Evolutionary conservation across 2,113 vertebrate species (phyloP).

Genomic region (Saguinus imperator): DNA sequence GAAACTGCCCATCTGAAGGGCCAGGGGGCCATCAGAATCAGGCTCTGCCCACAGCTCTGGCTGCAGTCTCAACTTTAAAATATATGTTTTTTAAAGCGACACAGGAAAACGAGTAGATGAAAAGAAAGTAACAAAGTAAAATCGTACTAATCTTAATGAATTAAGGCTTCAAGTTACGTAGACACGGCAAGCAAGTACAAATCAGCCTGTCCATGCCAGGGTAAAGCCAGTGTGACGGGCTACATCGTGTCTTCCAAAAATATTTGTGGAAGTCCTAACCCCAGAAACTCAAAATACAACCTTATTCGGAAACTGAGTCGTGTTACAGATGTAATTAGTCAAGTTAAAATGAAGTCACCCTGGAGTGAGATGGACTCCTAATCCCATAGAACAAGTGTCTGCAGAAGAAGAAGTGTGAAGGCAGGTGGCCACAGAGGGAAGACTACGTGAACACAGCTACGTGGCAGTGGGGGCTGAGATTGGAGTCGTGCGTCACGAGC

Average conservation of each 20-base stretch:
- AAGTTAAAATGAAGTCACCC: neutral
- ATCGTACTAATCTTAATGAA: neutral
- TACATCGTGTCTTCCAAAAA: neutral
- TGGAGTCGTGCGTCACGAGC: accelerated
- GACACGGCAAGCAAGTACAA: neutral
- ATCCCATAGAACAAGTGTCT: neutral
- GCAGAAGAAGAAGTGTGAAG: neutral
- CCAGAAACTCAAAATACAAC: accelerated
- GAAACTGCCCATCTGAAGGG: neutral
- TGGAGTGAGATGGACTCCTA: neutral
- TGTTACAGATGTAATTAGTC: no score
- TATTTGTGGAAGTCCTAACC: neutral
- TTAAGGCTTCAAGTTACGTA: neutral
- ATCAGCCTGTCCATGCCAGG: accelerated
- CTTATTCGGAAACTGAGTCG: neutral
- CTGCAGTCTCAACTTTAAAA: neutral
- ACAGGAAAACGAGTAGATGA: neutral
- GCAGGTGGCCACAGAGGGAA: accelerated
- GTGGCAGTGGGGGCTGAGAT: accelerated
- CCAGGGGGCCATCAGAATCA: neutral
- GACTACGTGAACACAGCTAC: accelerated
- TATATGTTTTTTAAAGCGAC: neutral
- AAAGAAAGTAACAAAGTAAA: neutral
- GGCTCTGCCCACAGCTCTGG: neutral
- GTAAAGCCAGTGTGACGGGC: accelerated